Conservation (phyloP, 1,140 invertebrate genomes). For the Neodiprion lecontei region DNA sequence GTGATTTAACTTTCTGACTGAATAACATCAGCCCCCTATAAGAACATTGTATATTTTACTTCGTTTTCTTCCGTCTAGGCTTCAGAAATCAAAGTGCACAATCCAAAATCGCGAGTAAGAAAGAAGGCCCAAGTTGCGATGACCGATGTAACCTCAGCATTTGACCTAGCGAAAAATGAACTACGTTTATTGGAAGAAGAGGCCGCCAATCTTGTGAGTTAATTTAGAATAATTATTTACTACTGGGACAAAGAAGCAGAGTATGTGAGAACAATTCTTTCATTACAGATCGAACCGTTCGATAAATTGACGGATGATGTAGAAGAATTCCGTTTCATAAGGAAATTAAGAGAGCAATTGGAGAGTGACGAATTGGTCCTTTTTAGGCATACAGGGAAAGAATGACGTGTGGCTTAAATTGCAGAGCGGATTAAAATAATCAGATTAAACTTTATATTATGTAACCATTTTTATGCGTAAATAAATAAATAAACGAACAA, state of each 20-base stretch:
- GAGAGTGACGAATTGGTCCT: conserved; percentile 73
- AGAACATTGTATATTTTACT: background rate
- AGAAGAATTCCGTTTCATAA: conserved; percentile 78
- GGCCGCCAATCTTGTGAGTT: conserved; percentile 81
- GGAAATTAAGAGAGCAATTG: conserved; percentile 68
- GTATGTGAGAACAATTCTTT: conserved; percentile 22
- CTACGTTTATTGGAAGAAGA: conserved; percentile 86
- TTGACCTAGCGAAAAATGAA: conserved; percentile 88
- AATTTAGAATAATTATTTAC: conserved; percentile 14
- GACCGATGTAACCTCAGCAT: conserved; percentile 77
- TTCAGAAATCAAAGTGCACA: conserved; percentile 48
- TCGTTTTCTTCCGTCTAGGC: conserved; percentile 36
- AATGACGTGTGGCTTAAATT: conserved; percentile 68
- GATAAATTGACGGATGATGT: conserved; percentile 84
- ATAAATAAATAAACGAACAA: conserved; percentile 51
- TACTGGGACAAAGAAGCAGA: background rate
- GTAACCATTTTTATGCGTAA: background rate
- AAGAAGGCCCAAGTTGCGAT: conserved; percentile 70
- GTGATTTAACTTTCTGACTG: conserved; percentile 26
- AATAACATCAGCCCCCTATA: background rate
- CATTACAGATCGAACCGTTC: conserved; percentile 77
- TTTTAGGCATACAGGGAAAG: conserved; percentile 67
- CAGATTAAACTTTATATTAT: conserved; percentile 61
- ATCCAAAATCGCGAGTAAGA: conserved; percentile 64
- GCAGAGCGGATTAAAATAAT: conserved; percentile 65